Percentiles rank a stretch among this genome's conserved stretches.
phyloP scores from a whole-genome alignment of 1,140 invertebrate genomes.

The Procambarus virginalis region DNA sequence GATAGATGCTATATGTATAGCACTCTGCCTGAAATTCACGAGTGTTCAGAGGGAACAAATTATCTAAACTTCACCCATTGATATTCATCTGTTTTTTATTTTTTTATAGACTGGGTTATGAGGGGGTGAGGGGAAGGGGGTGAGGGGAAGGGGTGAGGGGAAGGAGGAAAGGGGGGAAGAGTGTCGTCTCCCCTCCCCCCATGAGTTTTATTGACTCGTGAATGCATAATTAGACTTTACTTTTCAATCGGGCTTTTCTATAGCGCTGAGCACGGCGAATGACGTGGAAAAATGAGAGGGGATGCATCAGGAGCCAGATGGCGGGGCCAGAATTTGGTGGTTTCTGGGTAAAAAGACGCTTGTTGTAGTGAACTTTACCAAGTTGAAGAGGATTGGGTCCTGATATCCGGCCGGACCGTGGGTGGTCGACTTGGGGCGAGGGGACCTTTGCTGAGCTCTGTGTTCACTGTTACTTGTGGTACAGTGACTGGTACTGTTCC shows the following conservation, averaged over 20 bases:
- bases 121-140: no score
- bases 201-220: slow-evolving; percentile 57
- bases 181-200: slow-evolving; percentile 5
- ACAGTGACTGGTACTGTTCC: no score
- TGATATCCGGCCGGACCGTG: slow-evolving; percentile 55
- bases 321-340: slow-evolving; percentile 13
- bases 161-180: no score
- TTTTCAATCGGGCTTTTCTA: slow-evolving; percentile 51
- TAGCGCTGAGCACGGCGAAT: slow-evolving; percentile 29
- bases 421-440: not conserved
- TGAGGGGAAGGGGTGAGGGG: no score
- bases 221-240: slow-evolving; percentile 66
- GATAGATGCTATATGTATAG: no score
- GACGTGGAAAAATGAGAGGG: slow-evolving; percentile 52
- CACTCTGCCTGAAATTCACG: no score
- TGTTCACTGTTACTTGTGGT: no score
- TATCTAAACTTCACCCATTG: slow-evolving; percentile 15
- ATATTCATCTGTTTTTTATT: not conserved
- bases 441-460: no score
- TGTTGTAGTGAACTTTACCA: slow-evolving; percentile 26
- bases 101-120: no score
- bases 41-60: not conserved
- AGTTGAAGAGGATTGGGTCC: slow-evolving; percentile 50
- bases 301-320: not conserved
- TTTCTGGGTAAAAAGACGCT: slow-evolving; percentile 38